These are phyloP conservation scores for Centruroides sculpturatus DNA, from an alignment of 1,140 invertebrate genomes.

Conservation along the genomic window DNA sequence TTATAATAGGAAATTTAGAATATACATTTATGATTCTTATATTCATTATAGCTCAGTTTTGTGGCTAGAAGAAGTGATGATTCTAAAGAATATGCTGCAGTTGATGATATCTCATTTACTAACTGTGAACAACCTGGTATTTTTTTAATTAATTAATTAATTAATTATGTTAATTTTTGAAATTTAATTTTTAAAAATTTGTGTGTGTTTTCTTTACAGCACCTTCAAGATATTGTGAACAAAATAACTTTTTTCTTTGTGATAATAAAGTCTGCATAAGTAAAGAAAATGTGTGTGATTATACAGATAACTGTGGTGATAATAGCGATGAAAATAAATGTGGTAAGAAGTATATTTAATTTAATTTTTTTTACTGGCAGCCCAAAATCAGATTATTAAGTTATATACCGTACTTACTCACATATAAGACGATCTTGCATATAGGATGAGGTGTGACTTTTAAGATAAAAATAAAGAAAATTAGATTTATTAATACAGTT, in stretches of 20 bases:
- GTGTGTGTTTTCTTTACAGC: not conserved
- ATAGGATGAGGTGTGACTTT: too few species aligned
- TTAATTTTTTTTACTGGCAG: too few species aligned
- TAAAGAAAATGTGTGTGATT: conserved; percentile 23
- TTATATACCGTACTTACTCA: too few species aligned
- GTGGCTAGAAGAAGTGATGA: not conserved
- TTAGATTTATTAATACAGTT: too few species aligned
- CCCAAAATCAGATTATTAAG: too few species aligned
- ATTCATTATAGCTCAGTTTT: conserved; percentile 1
- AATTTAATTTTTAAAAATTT: not conserved
- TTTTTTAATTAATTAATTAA: not conserved
- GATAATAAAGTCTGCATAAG: conserved; percentile 13
- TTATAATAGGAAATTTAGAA: too few species aligned
- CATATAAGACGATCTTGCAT: too few species aligned
- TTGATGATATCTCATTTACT: conserved; percentile 3
- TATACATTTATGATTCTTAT: not conserved
- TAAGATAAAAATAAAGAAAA: too few species aligned
- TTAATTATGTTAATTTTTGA: not conserved
- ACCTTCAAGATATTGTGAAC: not conserved
- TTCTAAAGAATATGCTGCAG: not conserved
- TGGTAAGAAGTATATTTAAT: conserved; percentile 4
- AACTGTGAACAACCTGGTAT: conserved; percentile 4
- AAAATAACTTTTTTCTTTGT: conserved; percentile 6
- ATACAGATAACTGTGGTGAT: conserved; percentile 30
- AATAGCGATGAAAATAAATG: conserved; percentile 26